Evolutionary conservation across 2,113 vertebrate species (phyloP), one percentile per base, ranked within the genome.

Genomic region (Microcebus murinus): DNA sequence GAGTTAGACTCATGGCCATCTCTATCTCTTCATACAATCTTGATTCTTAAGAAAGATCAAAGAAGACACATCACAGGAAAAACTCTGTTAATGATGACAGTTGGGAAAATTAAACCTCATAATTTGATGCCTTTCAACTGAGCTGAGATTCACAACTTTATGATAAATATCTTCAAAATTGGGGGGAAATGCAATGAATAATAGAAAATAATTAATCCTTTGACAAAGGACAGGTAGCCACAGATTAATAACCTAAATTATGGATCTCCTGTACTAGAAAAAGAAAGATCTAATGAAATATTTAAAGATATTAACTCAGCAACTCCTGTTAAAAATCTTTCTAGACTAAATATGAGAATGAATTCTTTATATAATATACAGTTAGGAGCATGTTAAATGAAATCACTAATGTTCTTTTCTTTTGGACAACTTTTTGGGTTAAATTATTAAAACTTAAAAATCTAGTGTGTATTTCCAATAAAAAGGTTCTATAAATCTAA

Each of bases 151-250:
- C 34, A 90, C 23, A 91, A 81, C n/a, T 77, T 86, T 73, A 89
- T 84, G 29, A 86, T 59, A 74, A 95, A 67, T 85, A 96, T 31
- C 50, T 96, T 90, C 8, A 89, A 86, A 68, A 27, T 68, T 82
- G 34, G 1, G 25, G 55, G 20, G 50, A 61, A 95, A 76, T 90
- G 2, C 11, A 92, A 83, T 63, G 34, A 90, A 94, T 79, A 91
- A 95, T n/a, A 76, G 67, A 88, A 94, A 92, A 91, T 76, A 96
- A 95, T 92, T 88, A 84, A 90, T 88, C 34, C 25, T 92, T 95
- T 92, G 25, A 79, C 45, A 88, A 77, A 91, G 21, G 34, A 84
- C 29, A 95, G 63, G 63, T 80, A 90, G 80, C 12, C 48, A 83
- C 23, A 96, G 8, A 82, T 70, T 88, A 92, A 94, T 70, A 85